A percentile compares a stretch with the other conserved stretches of the same genome.
phyloP scores from a whole-genome alignment of 2,797 vertebrate genomes.

The Scomberomorus guttatus region DNA sequence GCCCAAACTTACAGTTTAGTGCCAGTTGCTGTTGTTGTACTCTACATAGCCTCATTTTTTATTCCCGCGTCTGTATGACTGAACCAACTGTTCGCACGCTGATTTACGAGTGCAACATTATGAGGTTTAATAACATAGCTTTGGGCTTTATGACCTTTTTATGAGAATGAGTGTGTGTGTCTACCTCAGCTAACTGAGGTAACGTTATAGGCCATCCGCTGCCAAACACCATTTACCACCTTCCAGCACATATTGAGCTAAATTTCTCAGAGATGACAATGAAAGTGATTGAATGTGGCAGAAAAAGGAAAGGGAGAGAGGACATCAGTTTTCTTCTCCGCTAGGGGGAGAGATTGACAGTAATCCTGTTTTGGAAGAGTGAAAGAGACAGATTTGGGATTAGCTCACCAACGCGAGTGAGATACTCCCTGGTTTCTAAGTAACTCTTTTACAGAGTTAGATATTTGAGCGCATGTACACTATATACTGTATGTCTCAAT shows the following conservation, averaged over 20 bases:
- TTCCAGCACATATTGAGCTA: conserved; percentile 37
- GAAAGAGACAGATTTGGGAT: conserved; percentile 74
- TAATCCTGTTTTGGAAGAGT: conserved; percentile 73
- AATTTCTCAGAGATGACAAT: conserved; percentile 64
- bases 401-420: conserved; percentile 48
- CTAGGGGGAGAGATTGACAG: conserved; percentile 59
- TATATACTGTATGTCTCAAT: conserved; percentile 59
- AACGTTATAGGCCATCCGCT: conserved; percentile 60
- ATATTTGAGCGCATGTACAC: conserved; percentile 59
- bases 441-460: conserved; percentile 55
- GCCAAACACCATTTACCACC: conserved; percentile 63
- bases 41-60: conserved; percentile 13
- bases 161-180: conserved; percentile 51
- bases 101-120: conserved; percentile 74
- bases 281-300: conserved; percentile 69
- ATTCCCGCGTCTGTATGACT: conserved; percentile 39
- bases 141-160: conserved; percentile 73
- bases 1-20: not conserved
- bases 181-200: conserved; percentile 57
- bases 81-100: conserved; percentile 64
- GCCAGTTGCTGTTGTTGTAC: conserved; percentile 16
- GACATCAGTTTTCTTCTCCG: conserved; percentile 50
- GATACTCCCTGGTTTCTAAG: conserved; percentile 49
- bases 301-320: conserved; percentile 54
- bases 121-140: conserved; percentile 74